These are phyloP conservation scores for Trypoxylon attenuatum DNA, from an alignment of 2,888 invertebrate species.

Conservation along the genomic window DNA sequence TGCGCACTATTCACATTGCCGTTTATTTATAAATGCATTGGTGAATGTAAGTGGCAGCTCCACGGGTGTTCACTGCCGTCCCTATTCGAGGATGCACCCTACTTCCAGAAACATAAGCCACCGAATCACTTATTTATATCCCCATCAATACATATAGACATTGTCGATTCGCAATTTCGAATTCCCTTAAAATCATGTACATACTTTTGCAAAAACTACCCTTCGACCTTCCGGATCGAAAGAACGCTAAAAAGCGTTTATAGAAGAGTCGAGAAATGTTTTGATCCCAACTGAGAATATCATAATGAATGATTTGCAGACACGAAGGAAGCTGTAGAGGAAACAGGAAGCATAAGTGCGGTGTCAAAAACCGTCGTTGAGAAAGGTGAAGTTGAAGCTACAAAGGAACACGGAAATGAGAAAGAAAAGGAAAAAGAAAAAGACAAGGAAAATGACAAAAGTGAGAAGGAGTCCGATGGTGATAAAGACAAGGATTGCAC, in stretches of 20 bases:
- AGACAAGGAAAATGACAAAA: constrained; percentile 53
- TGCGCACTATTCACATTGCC: constrained; percentile 71
- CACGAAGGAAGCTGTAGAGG: constrained; percentile 59
- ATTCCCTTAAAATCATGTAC: too few species aligned
- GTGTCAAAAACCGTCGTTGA: constrained; percentile 69
- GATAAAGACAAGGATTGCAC: constrained; percentile 76
- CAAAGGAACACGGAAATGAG: constrained; percentile 72
- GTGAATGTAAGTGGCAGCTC: constrained; percentile 62
- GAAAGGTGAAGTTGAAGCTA: constrained; percentile 74
- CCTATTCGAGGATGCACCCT: constrained; percentile 31
- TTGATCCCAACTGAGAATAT: too few species aligned
- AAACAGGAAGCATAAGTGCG: constrained; percentile 58
- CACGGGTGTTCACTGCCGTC: constrained; percentile 35
- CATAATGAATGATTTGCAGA: constrained; percentile 48
- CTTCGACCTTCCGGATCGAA: too few species aligned
- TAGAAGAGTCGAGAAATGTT: too few species aligned
- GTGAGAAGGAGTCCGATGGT: constrained; percentile 61
- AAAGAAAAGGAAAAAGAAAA: constrained; percentile 67
- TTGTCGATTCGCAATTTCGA: too few species aligned
- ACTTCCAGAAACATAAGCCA: constrained; percentile 12
- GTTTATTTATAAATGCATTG: constrained; percentile 71
- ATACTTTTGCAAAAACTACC: too few species aligned
- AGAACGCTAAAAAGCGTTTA: too few species aligned
- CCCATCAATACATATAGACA: background rate
- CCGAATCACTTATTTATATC: constrained; percentile 14